Evolutionary conservation across 1,140 invertebrate genomes (phyloP), one percentile per base, ranked within the genome.

Genomic region (Pinna nobilis): DNA sequence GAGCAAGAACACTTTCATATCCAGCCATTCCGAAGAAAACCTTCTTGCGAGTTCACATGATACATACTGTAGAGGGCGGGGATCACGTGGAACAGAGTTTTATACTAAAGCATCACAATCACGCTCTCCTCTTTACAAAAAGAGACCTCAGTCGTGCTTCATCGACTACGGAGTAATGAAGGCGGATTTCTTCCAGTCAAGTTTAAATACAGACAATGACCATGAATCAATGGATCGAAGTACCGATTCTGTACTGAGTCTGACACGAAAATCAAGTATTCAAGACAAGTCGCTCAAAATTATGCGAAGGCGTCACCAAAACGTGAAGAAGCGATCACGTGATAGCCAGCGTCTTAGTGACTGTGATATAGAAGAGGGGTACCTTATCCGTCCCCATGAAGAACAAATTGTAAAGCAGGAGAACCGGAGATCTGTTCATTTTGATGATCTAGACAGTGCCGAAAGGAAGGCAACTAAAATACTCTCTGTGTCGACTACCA

Each of bases 401-500:
- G 55, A 25, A 53, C 25, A 35, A 59, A 35, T 59, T n/a, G 55
- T n/a, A n/a, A n/a, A n/a, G 30, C 30, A 59, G n/a, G 55, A 59
- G 37, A 59, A 59, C 33, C 37, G 55, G 33, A 15, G 55, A 35
- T 59, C 55, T 5, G 55, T 59, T 59, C 55, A 59, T 5, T 59
- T 59, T 59, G 55, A 59, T 32, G 55, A 59, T 33, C 2, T 35
- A 35, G 11, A n/a, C 30, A 33, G 37, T 35, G 55, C 33, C 18
- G 55, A 59, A n/a, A 59, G 55, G n/a, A 35, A 35, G n/a, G 55
- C 37, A 33, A 59, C 33, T n/a, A 30, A 59, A 20, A 30, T 35
- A 33, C 30, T 59, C 15, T 70, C 67, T 18, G 67, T 70, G 3
- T 70, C 67, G 15, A 59, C 67, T 32, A 28, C 51, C 13, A 57